Evolutionary conservation across 2,797 vertebrate genomes (phyloP), one percentile per base, ranked within the genome.

Genomic region (Microctenopoma stevenorrisi): DNA sequence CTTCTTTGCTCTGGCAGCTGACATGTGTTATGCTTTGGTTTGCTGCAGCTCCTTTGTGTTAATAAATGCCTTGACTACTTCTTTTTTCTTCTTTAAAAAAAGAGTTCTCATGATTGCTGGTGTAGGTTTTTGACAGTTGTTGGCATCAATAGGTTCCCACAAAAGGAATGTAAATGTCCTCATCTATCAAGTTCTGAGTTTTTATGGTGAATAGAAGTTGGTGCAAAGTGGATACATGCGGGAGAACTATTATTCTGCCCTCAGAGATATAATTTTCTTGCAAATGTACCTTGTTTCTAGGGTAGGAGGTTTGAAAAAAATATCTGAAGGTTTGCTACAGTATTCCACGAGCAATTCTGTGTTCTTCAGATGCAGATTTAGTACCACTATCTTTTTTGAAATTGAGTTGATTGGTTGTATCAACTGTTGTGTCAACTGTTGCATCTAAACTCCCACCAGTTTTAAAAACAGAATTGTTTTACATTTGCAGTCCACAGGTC

Each of bases 381-480:
- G 6, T 16, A 43, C 2, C 52, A 10, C 28, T 10, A 40, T 4
- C 30, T 59, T 22, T 22, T 26, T 40, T 5, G 18, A 51, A 14
- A 56, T 44, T 3, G 25, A 40, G 16, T 59, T 40, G 18, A 61
- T 65, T 26, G 43, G 25, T 33, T 61, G 14, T 8, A 35, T 35
- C 7, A 35, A 2, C 9, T 35, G 22, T 22, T 22, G 22, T 22
- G 33, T 72, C 25, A 61, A 4, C 22, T 33, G n/a, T 28, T 38
- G 16, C 30, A 66, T 55, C 18, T 16, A 42, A 72, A 57, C 25
- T 46, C 86, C 91, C 0, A 86, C 79, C 68, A 94, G 79, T 86
- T 88, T 93, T n/a, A 91, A 50, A 73, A 91, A 22, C 57, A 88
- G 79, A 55, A 83, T 26, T 1, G 55, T 62, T 85, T 94, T 92